Percentiles rank a stretch among this genome's conserved stretches.
Conservation (phyloP, 2,888 invertebrate genomes). For the Oligia strigilis region DNA sequence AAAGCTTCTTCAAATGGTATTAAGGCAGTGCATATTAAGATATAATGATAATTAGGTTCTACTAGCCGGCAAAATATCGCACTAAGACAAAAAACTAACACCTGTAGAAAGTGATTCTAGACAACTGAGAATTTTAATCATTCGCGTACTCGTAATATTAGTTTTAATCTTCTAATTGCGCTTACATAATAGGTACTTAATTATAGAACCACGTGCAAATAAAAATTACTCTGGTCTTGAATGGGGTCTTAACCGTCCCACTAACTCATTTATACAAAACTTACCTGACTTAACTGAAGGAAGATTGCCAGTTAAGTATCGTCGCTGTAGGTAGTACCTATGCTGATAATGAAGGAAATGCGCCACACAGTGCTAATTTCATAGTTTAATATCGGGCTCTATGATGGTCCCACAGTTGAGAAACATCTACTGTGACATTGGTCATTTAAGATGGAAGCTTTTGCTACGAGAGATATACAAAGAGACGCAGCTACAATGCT, state of each 20-base stretch:
- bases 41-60: neutral
- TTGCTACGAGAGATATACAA: neutral
- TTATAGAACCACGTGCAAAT: conserved; percentile 7
- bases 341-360: neutral
- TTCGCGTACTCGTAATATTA: neutral
- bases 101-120: neutral
- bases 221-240: neutral
- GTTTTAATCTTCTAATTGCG: neutral
- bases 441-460: neutral
- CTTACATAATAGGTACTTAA: neutral
- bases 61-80: neutral
- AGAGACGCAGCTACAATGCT: neutral
- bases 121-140: neutral
- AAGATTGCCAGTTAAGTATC: neutral
- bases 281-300: neutral
- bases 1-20: neutral
- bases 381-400: neutral
- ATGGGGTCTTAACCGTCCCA: neutral
- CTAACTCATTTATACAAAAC: neutral
- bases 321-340: too few relatives aligned
- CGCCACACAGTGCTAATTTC: neutral
- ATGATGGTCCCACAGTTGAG: neutral
- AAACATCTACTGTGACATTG: neutral
- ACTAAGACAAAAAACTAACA: neutral
- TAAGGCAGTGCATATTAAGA: neutral